phyloP scores from a whole-genome alignment of 2,888 invertebrate species.

The Lasioglossum lativentre region DNA sequence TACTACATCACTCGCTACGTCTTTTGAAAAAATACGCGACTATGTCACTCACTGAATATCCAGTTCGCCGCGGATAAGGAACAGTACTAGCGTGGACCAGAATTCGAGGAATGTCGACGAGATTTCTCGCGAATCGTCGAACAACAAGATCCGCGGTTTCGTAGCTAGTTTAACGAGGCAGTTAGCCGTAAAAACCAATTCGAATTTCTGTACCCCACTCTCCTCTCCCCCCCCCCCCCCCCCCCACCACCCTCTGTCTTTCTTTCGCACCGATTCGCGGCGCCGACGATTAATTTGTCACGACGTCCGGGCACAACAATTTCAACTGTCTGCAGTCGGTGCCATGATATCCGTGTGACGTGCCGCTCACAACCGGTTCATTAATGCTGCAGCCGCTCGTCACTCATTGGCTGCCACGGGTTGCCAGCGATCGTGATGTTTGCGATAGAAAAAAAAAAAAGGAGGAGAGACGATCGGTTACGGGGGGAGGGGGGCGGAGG shows the following conservation, averaged over 20 bases:
- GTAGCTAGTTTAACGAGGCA: constrained; percentile 14
- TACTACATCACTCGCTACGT: not conserved
- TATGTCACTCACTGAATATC: not conserved
- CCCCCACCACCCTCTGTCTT: not conserved
- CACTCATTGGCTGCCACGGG: constrained; percentile 70
- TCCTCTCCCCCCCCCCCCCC: not conserved
- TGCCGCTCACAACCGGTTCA: constrained; percentile 75
- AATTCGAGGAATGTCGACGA: not conserved
- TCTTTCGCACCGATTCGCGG: constrained; percentile 34
- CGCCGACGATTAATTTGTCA: constrained; percentile 74
- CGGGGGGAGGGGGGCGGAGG: not conserved
- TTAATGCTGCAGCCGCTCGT: constrained; percentile 72
- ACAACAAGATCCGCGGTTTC: not conserved
- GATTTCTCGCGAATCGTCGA: not conserved
- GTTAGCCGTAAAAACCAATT: constrained; percentile 48
- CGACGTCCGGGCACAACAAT: constrained; percentile 65
- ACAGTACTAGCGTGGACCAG: not conserved
- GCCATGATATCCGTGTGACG: constrained; percentile 71
- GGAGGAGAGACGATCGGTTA: constrained; percentile 20
- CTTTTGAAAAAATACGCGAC: not conserved
- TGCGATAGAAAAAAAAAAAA: constrained; percentile 37
- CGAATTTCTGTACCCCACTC: constrained; percentile 2
- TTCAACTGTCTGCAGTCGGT: constrained; percentile 69
- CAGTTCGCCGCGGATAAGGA: not conserved
- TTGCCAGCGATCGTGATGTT: constrained; percentile 64